These are phyloP conservation scores for Stomatorhinus walkeri DNA, from an alignment of 2,797 vertebrate species.

Conservation along the genomic window DNA sequence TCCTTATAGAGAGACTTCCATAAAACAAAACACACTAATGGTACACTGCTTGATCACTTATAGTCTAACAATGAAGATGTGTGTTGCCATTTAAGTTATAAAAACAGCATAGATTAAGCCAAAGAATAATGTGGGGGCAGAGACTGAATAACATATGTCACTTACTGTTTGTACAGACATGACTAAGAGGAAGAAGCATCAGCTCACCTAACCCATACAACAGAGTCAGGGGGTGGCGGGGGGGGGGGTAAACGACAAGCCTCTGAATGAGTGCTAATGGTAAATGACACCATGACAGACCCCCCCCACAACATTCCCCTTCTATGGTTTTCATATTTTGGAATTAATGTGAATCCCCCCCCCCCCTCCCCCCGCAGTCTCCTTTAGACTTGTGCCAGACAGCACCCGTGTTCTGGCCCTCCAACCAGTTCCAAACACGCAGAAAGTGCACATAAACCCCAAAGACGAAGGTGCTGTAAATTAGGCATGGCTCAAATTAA, in stretches of 20 bases:
- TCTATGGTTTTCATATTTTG: slow-evolving; percentile 39
- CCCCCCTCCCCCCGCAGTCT: slow-evolving; percentile 25
- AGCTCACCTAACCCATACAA: neutral
- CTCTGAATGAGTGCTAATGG: neutral
- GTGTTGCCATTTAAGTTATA: neutral
- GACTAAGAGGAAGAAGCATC: neutral
- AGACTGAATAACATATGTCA: neutral
- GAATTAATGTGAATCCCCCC: neutral
- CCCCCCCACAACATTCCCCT: slow-evolving; percentile 50
- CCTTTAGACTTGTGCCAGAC: slow-evolving; percentile 55
- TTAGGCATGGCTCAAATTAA: slow-evolving; percentile 49
- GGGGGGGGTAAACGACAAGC: neutral
- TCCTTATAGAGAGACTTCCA: neutral
- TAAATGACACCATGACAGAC: slow-evolving; percentile 49
- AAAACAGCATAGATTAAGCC: neutral
- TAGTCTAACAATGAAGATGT: neutral
- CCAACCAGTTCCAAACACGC: slow-evolving; percentile 54
- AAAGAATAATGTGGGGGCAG: neutral
- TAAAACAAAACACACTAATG: neutral
- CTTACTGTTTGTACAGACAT: neutral
- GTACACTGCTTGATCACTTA: neutral
- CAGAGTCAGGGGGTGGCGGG: neutral
- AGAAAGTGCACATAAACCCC: slow-evolving; percentile 47
- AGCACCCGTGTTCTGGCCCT: slow-evolving; percentile 54
- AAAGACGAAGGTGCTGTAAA: slow-evolving; percentile 54